Percentiles rank a stretch among this genome's conserved stretches.
These are phyloP conservation scores for Heliconius hewitsoni DNA, from an alignment of 1,140 invertebrate species.

Conservation along the genomic window DNA sequence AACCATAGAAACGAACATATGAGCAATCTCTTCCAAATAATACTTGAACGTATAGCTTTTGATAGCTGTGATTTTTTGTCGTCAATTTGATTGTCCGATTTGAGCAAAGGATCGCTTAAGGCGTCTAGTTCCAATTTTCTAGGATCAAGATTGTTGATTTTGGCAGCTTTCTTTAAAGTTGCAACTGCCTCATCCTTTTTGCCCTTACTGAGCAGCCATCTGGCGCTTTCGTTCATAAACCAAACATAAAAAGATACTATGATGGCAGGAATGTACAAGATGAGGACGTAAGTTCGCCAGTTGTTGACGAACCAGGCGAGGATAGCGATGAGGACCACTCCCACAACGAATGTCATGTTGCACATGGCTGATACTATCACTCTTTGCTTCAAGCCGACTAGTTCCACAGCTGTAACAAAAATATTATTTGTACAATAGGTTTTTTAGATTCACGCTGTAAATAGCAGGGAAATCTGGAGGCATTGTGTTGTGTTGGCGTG, in stretches of 20 bases:
- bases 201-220: conserved; percentile 91
- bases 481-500: too few species aligned
- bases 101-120: conserved; percentile 72
- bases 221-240: conserved; percentile 92
- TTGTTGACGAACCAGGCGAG: conserved; percentile 86
- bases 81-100: conserved; percentile 50
- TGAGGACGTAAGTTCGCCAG: conserved; percentile 86
- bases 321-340: conserved; percentile 85
- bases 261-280: conserved; percentile 85
- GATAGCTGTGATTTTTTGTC: conserved; percentile 67
- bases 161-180: conserved; percentile 86
- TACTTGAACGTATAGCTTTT: conserved; percentile 80
- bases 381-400: conserved; percentile 72
- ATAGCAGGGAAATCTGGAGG: too few species aligned
- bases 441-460: too few species aligned
- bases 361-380: conserved; percentile 75
- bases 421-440: background rate
- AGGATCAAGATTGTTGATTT: conserved; percentile 85
- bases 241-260: conserved; percentile 90
- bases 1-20: conserved; percentile 88
- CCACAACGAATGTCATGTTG: conserved; percentile 85
- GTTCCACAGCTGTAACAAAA: conserved; percentile 62
- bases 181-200: conserved; percentile 86
- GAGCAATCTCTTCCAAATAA: conserved; percentile 84
- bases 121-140: conserved; percentile 82